These are phyloP conservation scores for Caracal caracal DNA, from an alignment of 2,113 vertebrate species.

Conservation along the genomic window DNA sequence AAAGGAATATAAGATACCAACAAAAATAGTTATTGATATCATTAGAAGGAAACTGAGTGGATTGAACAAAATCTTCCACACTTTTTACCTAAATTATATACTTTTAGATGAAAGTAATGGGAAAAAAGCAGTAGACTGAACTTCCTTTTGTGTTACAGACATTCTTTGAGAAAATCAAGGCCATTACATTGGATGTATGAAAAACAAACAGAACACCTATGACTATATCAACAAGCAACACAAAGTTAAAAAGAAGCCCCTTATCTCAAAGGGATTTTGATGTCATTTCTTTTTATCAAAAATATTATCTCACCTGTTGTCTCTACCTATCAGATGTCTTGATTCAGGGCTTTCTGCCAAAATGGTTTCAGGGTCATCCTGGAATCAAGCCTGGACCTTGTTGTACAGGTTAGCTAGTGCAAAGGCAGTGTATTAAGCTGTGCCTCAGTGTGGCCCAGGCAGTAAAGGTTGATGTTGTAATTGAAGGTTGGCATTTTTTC, in stretches of 20 bases:
- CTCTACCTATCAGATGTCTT: background rate
- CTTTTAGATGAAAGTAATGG: constrained; percentile 17
- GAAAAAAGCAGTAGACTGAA: background rate
- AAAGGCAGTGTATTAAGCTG: background rate
- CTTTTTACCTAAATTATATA: background rate
- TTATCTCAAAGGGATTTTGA: background rate
- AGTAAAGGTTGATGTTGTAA: background rate
- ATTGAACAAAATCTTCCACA: background rate
- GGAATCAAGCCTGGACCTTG: constrained; percentile 67
- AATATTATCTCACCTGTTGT: background rate
- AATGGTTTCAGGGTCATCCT: background rate
- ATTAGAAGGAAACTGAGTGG: background rate
- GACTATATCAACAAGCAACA: background rate
- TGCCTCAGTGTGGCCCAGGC: background rate
- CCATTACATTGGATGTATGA: background rate
- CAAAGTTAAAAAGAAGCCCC: background rate
- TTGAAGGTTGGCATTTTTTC: background rate
- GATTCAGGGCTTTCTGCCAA: background rate
- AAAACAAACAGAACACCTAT: background rate
- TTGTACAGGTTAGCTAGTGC: background rate
- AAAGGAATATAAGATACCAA: background rate
- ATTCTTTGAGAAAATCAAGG: constrained; percentile 21
- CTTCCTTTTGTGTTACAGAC: background rate
- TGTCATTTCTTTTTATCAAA: constrained; percentile 38
- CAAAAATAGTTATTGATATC: background rate